Evolutionary conservation across 2,797 vertebrate species (phyloP).

Genomic region (Pseudopleuronectes americanus): DNA sequence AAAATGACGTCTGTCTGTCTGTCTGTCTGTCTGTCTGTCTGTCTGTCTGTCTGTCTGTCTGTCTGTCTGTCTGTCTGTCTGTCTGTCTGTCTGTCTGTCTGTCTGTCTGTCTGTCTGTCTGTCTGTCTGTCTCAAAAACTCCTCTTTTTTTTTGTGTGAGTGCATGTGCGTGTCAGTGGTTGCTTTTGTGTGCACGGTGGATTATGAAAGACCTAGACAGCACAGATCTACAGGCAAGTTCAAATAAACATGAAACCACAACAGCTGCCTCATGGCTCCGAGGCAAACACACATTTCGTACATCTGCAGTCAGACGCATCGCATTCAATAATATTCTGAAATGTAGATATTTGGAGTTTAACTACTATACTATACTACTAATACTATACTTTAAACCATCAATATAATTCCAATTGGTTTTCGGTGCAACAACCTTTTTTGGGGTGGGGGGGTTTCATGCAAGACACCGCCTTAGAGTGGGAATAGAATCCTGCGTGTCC

Average conservation of each 20-base stretch:
- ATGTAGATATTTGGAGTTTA: too few relatives aligned
- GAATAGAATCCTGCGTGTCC: background rate
- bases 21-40: too few relatives aligned
- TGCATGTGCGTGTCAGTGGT: background rate
- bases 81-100: too few relatives aligned
- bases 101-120: too few relatives aligned
- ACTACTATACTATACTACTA: too few relatives aligned
- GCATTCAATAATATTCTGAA: background rate
- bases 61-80: too few relatives aligned
- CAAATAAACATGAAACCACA: slow-evolving; percentile 17
- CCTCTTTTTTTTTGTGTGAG: background rate
- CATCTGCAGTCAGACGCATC: background rate
- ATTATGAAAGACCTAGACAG: background rate
- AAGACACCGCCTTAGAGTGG: background rate
- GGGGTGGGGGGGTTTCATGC: background rate
- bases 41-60: too few relatives aligned
- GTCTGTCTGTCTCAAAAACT: too few relatives aligned
- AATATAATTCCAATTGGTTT: background rate
- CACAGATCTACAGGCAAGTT: background rate
- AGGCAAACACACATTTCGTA: slow-evolving; percentile 4
- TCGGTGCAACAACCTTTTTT: too few relatives aligned
- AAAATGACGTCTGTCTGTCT: too few relatives aligned
- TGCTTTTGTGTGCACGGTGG: slow-evolving; percentile 1
- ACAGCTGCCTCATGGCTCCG: background rate
- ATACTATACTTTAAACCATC: background rate